phyloP scores from a whole-genome alignment of 2,113 vertebrate genomes.

The Piaya cayana region DNA sequence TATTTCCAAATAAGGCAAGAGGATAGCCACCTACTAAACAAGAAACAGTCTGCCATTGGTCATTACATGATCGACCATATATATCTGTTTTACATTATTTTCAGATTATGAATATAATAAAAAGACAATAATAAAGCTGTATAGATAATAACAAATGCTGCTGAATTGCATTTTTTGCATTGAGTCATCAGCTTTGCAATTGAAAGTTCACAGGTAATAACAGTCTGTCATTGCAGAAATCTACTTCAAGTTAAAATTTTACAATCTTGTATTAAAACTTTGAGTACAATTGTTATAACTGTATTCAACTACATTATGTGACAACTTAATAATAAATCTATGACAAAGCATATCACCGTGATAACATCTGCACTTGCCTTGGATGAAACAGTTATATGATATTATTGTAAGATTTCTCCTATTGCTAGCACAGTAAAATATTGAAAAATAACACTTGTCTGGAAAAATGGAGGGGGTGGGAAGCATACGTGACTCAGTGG shows the following conservation, averaged over 20 bases:
- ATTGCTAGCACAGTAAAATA: slow-evolving; percentile 58
- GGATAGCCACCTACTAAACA: slow-evolving; percentile 58
- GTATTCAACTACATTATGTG: slow-evolving; percentile 36
- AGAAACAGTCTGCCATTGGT: slow-evolving; percentile 69
- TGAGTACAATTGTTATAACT: slow-evolving; percentile 62
- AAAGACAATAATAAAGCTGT: slow-evolving; percentile 55
- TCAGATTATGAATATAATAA: slow-evolving; percentile 65
- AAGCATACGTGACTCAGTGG: rapidly evolving
- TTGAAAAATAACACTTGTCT: slow-evolving; percentile 41
- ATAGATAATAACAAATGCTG: slow-evolving; percentile 44
- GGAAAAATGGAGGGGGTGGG: background rate
- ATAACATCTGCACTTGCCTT: slow-evolving; percentile 64
- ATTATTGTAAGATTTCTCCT: slow-evolving; percentile 69
- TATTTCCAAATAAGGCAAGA: slow-evolving; percentile 70
- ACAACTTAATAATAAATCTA: slow-evolving; percentile 71
- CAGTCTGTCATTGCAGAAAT: slow-evolving; percentile 47
- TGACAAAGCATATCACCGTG: slow-evolving; percentile 63
- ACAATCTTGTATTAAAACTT: slow-evolving; percentile 70
- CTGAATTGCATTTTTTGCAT: slow-evolving; percentile 39
- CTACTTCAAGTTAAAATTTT: slow-evolving; percentile 62
- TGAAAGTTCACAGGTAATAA: slow-evolving; percentile 58
- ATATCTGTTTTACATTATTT: slow-evolving; percentile 61
- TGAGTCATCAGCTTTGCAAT: slow-evolving; percentile 58
- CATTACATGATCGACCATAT: slow-evolving; percentile 53
- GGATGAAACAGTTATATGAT: slow-evolving; percentile 52